Base-by-base conservation (phyloP, 2,888 invertebrate species). In the Netelia virgata region DNA sequence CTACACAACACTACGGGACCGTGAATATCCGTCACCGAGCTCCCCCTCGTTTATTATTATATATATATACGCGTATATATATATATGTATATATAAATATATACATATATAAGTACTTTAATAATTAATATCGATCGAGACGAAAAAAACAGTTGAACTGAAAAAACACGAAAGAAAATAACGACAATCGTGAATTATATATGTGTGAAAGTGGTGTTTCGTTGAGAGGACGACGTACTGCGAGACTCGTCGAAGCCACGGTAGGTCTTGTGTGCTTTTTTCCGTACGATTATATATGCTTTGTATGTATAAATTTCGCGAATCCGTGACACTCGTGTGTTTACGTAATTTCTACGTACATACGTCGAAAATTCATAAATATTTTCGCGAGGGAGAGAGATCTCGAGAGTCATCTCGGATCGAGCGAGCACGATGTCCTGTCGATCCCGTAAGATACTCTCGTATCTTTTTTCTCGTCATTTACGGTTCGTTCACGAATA, bases 181-280 rank as follows among this genome's bases (percentile, higher is more conserved):
- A 79, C 72, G 55, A 79, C 63, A 90, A 88, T 90, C 76, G 69
- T 84, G 85, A 85, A 87, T 87, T 88, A 91, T 91, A 91, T 91
- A 91, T 92, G 92, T 91, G 91, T 91, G 90, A 91, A 90, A 91
- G 91, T 90, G 90, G 88, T 88, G 88, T 76, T 84, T 84, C 81
- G 86, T 83, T 83, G 86, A 85, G 82, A 89, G 88, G 89, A 90
- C 92, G 90, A 90, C 89, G 89, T 88, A 87, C 86, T 87, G 81
- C 84, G 81, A 87, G 85, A 87, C 88, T 89, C 88, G 90, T 90
- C 89, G 75, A 87, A 88, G 72, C 83, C 84, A 91, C 91, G 92
- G 92, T 92, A 92, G 89, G 92, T 91, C 72, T 59, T 61, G 70
- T 79, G 20, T 41, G 23, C 18, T 79, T 73, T 16, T 23, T 18